Base-by-base conservation (phyloP, 2,113 vertebrate species). In the Chiloscyllium plagiosum region DNA sequence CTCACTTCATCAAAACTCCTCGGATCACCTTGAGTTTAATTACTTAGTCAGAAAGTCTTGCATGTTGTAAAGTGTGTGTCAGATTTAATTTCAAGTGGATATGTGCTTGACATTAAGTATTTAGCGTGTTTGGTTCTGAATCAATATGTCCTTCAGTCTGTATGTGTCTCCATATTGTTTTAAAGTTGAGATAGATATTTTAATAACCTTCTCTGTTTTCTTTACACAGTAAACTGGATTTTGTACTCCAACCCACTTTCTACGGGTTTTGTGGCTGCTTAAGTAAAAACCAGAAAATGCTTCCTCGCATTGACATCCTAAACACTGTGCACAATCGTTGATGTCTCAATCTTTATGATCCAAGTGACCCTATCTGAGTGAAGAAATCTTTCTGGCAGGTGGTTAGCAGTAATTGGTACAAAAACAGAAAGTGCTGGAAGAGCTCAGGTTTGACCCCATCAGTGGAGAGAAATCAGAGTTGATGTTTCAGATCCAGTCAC, bases 291-390 rank as follows among this genome's bases (percentile, higher is more conserved):
- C 4, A 83, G 76, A 17, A n/a, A 83, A n/a, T 83, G 37, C 13
- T 83, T 83, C 37, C 37, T 17, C 42, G n/a, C 33, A 83, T 83
- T 17, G n/a, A 37, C n/a, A 42, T 19, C 76, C 78, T 42, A n/a
- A 19, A 83, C 13, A 42, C 17, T 56, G 52, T 89, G 86, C 4
- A 22, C 13, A 52, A 56, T 89, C 8, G 10, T 22, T 56, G 8
- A 89, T 26, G 20, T 29, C 24, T 52, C 52, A 56, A 89, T 89
- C 8, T 33, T 95, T 69, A 22, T 29, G 3, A 42, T 80, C 42
- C 3, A 98, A 97, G 98, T 98, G 97, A 98, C 98, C 97, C 98
- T 98, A 96, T 98, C 98, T 93, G 98, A 98, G 96, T 97, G 98
- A 97, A 78, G 98, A 80, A 98, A 98, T 97, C 98, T 98, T 95